These are phyloP conservation scores for Crocidura indochinensis DNA, from an alignment of 2,797 vertebrate species.

Conservation along the genomic window DNA sequence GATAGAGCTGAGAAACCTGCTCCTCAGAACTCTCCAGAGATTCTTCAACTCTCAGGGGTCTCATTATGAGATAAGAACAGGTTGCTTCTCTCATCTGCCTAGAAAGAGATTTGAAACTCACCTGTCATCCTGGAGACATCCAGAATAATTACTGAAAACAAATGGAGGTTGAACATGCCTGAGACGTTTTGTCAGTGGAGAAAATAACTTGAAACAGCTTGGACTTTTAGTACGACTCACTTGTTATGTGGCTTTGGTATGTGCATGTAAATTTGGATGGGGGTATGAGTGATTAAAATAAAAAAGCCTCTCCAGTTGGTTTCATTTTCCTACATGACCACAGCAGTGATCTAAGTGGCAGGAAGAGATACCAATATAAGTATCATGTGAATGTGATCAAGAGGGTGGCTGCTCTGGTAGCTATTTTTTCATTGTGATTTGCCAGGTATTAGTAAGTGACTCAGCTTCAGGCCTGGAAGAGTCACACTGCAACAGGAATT, in stretches of 20 bases:
- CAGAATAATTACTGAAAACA: constrained; percentile 60
- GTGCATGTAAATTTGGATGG: background rate
- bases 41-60: constrained; percentile 54
- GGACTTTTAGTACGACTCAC: background rate
- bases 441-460: background rate
- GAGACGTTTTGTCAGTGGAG: constrained; percentile 42
- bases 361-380: background rate
- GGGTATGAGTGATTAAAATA: no score
- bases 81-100: constrained; percentile 73
- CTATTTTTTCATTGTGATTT: background rate
- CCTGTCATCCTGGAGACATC: constrained; percentile 67
- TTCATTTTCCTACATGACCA: background rate
- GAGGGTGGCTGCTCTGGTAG: background rate
- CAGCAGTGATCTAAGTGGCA: background rate
- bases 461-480: background rate
- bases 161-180: constrained; percentile 29
- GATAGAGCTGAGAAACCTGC: constrained; percentile 52
- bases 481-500: constrained; percentile 73
- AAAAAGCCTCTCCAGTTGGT: background rate
- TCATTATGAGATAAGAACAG: constrained; percentile 62
- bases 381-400: background rate
- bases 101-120: constrained; percentile 73
- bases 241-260: background rate
- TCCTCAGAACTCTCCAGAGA: constrained; percentile 57
- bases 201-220: constrained; percentile 20